Percentiles rank a stretch among this genome's conserved stretches.
These are phyloP conservation scores for Lasioglossum oenotherae DNA, from an alignment of 2,888 invertebrate genomes.

Conservation along the genomic window DNA sequence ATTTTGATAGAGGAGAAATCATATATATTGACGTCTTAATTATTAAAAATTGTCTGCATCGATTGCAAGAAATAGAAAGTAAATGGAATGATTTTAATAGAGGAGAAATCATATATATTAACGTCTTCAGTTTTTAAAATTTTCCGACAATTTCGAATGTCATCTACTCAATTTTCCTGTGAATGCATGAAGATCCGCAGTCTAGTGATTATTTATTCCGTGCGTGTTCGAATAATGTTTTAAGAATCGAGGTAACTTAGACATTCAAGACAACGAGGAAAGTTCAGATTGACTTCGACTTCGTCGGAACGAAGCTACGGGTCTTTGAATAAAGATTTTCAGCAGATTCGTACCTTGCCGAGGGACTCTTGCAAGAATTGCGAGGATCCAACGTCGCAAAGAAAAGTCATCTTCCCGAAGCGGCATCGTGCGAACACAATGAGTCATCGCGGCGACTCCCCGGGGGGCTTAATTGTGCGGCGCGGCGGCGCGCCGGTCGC, in stretches of 20 bases:
- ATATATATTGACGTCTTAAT: too few relatives aligned
- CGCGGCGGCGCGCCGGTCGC: not conserved
- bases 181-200: too few relatives aligned
- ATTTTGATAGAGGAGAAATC: too few relatives aligned
- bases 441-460: not conserved
- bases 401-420: not conserved
- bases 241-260: not conserved
- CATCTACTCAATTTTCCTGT: too few relatives aligned
- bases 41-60: too few relatives aligned
- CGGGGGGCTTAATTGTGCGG: conserved; percentile 30
- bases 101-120: too few relatives aligned
- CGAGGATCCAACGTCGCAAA: not conserved
- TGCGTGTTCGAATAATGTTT: not conserved
- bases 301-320: not conserved
- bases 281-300: not conserved
- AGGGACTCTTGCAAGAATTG: not conserved
- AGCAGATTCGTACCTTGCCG: too few relatives aligned
- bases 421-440: not conserved
- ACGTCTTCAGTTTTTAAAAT: too few relatives aligned
- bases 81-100: too few relatives aligned
- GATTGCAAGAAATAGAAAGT: too few relatives aligned
- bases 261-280: not conserved
- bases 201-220: not conserved
- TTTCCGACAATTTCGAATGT: too few relatives aligned
- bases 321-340: not conserved